Conservation (phyloP, 2,888 invertebrate genomes). For the Tipula helvola region DNA sequence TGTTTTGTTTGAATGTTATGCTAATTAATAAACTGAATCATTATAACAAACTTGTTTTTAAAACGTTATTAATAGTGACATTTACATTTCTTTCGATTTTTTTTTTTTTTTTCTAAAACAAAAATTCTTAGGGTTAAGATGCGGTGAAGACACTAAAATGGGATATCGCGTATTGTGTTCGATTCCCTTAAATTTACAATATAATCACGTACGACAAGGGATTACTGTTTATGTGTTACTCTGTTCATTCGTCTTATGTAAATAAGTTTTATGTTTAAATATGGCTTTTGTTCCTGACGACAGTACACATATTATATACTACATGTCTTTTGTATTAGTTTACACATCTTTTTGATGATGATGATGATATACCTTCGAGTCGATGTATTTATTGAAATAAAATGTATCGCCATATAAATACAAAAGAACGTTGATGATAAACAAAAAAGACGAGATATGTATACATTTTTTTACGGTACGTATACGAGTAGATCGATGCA, state of each 20-base stretch:
- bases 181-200: background rate
- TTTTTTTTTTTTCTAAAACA: background rate
- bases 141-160: background rate
- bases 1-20: background rate
- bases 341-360: background rate
- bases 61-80: background rate
- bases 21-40: background rate
- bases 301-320: background rate
- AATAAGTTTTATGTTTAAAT: background rate
- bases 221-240: background rate
- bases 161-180: background rate
- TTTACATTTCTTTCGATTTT: background rate
- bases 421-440: background rate
- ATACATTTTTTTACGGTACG: background rate
- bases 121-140: background rate
- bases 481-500: background rate
- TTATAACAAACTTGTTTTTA: background rate
- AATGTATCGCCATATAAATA: background rate
- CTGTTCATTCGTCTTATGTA: background rate
- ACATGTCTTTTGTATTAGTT: background rate
- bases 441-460: background rate
- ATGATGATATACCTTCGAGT: background rate
- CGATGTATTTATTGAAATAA: background rate
- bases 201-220: background rate
- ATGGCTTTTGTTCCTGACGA: background rate